A percentile compares a stretch with the other conserved stretches of the same genome.
phyloP scores from a whole-genome alignment of 2,888 invertebrate genomes.

The Agriopis leucophaearia region DNA sequence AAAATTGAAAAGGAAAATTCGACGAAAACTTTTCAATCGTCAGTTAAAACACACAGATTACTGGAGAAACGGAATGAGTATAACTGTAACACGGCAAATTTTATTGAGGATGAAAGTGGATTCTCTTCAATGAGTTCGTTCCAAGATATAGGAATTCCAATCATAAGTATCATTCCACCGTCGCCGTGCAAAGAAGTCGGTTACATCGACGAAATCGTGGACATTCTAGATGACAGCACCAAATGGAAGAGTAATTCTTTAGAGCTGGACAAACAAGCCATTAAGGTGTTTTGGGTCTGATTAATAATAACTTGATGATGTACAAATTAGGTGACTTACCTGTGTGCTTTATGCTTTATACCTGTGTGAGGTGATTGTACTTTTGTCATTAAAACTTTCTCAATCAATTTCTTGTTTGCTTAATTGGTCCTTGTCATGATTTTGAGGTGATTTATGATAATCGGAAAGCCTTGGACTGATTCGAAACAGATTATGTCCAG shows the following conservation, averaged over 20 bases:
- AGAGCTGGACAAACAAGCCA: conserved; percentile 73
- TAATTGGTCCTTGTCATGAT: conserved; percentile 29
- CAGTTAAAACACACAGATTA: conserved; percentile 48
- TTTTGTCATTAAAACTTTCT: conserved; percentile 39
- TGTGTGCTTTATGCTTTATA: conserved; percentile 40
- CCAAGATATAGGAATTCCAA: conserved; percentile 92
- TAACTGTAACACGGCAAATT: conserved; percentile 69
- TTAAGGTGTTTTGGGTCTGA: conserved; percentile 83
- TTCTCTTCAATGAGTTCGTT: conserved; percentile 95
- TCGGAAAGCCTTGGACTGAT: conserved; percentile 31
- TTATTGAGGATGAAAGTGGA: conserved; percentile 92
- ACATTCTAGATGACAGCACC: conserved; percentile 62
- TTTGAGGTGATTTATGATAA: conserved; percentile 1
- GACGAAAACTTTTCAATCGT: conserved; percentile 28
- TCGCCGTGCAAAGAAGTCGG: conserved; percentile 78
- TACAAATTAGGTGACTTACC: conserved; percentile 56
- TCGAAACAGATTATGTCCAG: conserved; percentile 27
- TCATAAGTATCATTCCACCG: conserved; percentile 81
- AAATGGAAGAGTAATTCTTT: conserved; percentile 73
- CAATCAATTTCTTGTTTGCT: conserved; percentile 40
- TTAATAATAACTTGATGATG: conserved; percentile 44
- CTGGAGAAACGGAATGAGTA: conserved; percentile 67
- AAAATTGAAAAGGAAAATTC: conserved; percentile 59
- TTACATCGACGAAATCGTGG: conserved; percentile 66
- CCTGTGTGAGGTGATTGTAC: conserved; percentile 8